These are phyloP conservation scores for Macrophya annulata DNA, from an alignment of 2,888 invertebrate species.

Conservation along the genomic window DNA sequence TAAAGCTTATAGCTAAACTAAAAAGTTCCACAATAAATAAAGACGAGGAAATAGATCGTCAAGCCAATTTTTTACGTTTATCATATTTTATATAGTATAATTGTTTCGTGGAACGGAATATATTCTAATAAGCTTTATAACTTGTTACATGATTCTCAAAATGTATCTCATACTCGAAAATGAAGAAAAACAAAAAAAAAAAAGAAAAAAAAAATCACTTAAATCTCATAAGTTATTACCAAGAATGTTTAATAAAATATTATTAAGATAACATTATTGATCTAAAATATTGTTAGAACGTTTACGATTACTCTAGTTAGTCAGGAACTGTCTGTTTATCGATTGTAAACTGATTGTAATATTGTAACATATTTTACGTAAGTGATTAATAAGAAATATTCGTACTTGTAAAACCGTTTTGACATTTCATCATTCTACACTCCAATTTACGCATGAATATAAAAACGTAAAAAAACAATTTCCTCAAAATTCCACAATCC, in stretches of 20 bases:
- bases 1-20: slow-evolving; percentile 45
- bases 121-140: slow-evolving; percentile 49
- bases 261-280: slow-evolving; percentile 66
- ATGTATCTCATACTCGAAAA: slow-evolving; percentile 49
- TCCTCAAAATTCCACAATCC: background rate
- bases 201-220: slow-evolving; percentile 66
- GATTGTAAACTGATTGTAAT: slow-evolving; percentile 77
- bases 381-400: slow-evolving; percentile 77
- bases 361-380: slow-evolving; percentile 79
- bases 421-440: background rate
- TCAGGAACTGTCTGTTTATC: slow-evolving; percentile 73
- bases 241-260: slow-evolving; percentile 67
- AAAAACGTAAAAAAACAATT: background rate
- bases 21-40: slow-evolving; percentile 22
- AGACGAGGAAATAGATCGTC: background rate
- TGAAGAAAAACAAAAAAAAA: slow-evolving; percentile 38
- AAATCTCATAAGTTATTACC: slow-evolving; percentile 71
- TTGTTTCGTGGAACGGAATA: slow-evolving; percentile 43
- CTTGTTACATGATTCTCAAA: slow-evolving; percentile 50
- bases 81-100: slow-evolving; percentile 51
- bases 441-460: background rate
- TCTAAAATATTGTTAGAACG: slow-evolving; percentile 72
- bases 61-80: slow-evolving; percentile 50
- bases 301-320: slow-evolving; percentile 69
- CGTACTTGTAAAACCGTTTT: slow-evolving; percentile 65